Evolutionary conservation across 2,797 vertebrate genomes (phyloP).

Genomic region (Choloepus didactylus): DNA sequence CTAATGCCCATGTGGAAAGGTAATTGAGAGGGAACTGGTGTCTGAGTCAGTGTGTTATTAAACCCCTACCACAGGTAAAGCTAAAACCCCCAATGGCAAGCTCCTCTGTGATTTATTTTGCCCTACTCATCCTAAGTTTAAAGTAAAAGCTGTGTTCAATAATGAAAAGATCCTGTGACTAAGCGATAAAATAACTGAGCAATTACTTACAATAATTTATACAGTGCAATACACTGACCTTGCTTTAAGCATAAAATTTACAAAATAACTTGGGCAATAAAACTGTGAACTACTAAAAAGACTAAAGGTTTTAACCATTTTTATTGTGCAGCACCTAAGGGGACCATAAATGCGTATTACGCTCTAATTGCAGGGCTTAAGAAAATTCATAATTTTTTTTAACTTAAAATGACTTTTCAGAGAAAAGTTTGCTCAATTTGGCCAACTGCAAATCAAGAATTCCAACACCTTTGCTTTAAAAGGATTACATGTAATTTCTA

Average conservation of each 20-base stretch:
- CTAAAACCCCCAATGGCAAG: slow-evolving; percentile 88
- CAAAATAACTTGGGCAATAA: slow-evolving; percentile 91
- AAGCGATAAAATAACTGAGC: slow-evolving; percentile 91
- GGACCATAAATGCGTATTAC: slow-evolving; percentile 88
- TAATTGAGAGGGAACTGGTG: slow-evolving; percentile 90
- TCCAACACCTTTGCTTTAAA: slow-evolving; percentile 65
- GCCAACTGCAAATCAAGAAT: slow-evolving; percentile 70
- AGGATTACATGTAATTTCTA: slow-evolving; percentile 61
- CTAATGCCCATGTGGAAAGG: slow-evolving; percentile 92
- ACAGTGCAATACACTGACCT: slow-evolving; percentile 90
- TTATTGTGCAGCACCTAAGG: slow-evolving; percentile 87
- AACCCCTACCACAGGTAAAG: slow-evolving; percentile 91
- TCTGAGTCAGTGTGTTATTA: slow-evolving; percentile 91
- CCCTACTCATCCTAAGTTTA: slow-evolving; percentile 87
- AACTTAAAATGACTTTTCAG: slow-evolving; percentile 79
- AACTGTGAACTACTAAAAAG: slow-evolving; percentile 89
- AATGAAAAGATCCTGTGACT: slow-evolving; percentile 90
- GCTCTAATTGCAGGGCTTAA: slow-evolving; percentile 85
- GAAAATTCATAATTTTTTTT: slow-evolving; percentile 87
- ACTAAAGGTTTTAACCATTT: slow-evolving; percentile 90
- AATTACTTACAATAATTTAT: slow-evolving; percentile 93
- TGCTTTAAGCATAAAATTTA: slow-evolving; percentile 91
- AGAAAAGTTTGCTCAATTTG: slow-evolving; percentile 72
- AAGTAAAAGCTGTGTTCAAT: slow-evolving; percentile 90
- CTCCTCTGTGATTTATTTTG: slow-evolving; percentile 89